A percentile compares a stretch with the other conserved stretches of the same genome.
Conservation (phyloP, 2,113 vertebrate genomes). For the Limanda limanda region DNA sequence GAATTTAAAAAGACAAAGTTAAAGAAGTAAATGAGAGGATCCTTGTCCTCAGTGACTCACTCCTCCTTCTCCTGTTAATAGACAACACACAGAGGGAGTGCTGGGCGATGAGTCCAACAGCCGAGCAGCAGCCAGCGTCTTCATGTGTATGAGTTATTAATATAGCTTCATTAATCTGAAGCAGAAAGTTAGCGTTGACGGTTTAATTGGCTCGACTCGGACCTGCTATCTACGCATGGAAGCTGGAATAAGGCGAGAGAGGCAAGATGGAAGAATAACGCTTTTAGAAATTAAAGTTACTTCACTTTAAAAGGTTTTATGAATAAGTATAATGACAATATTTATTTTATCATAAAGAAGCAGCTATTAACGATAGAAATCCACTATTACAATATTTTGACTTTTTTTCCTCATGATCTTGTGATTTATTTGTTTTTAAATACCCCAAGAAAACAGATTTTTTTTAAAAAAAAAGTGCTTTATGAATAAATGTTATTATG, state of each 20-base stretch:
- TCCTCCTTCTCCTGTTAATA: conserved; percentile 60
- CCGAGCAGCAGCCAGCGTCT: neutral
- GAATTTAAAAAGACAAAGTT: conserved; percentile 1
- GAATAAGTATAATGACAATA: too few relatives aligned
- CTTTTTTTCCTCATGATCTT: too few relatives aligned
- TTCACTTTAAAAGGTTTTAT: too few relatives aligned
- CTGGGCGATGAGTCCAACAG: conserved; percentile 62
- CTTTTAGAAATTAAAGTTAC: too few relatives aligned
- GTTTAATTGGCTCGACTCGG: neutral
- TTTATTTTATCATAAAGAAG: too few relatives aligned
- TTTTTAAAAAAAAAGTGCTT: too few relatives aligned
- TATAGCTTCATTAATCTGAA: neutral
- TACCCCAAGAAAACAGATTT: too few relatives aligned
- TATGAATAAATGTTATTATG: too few relatives aligned
- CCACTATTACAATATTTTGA: too few relatives aligned
- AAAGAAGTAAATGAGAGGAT: neutral
- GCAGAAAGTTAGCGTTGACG: neutral
- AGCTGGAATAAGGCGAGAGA: neutral
- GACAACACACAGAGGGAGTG: conserved; percentile 63
- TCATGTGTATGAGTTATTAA: neutral
- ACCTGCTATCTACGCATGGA: neutral
- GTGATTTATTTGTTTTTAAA: too few relatives aligned
- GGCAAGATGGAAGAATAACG: too few relatives aligned
- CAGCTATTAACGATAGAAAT: too few relatives aligned
- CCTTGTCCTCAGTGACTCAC: conserved; percentile 60